These are phyloP conservation scores for Mesochorus sp. DNA, from an alignment of 2,888 invertebrate genomes.

Conservation along the genomic window DNA sequence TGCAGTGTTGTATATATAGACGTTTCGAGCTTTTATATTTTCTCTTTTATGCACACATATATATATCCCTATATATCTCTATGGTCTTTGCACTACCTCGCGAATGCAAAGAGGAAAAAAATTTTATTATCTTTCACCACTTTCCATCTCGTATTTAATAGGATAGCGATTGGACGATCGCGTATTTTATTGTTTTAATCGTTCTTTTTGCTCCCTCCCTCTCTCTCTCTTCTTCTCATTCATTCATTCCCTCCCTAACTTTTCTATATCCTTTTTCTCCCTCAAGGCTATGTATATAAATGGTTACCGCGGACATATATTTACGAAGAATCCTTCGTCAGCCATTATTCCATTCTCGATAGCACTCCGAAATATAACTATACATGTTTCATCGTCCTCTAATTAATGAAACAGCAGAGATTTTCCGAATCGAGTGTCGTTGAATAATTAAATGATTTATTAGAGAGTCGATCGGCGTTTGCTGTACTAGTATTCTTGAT, in stretches of 20 bases:
- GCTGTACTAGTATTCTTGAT: constrained; percentile 29
- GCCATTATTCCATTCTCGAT: constrained; percentile 34
- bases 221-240: background rate
- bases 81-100: background rate
- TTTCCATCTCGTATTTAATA: constrained; percentile 40
- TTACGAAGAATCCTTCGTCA: constrained; percentile 28
- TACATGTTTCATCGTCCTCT: constrained; percentile 7
- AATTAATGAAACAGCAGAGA: constrained; percentile 62
- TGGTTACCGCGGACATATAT: no score
- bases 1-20: background rate
- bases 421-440: constrained; percentile 60
- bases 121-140: constrained; percentile 20
- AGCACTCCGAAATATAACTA: background rate
- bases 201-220: background rate
- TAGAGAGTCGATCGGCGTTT: constrained; percentile 43
- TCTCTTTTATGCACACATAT: no score
- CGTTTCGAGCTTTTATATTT: background rate
- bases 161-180: constrained; percentile 45
- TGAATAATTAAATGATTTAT: constrained; percentile 67
- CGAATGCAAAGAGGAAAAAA: background rate
- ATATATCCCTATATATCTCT: constrained; percentile 2
- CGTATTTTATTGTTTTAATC: constrained; percentile 40
- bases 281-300: no score
- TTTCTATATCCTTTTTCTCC: no score
- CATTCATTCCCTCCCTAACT: no score